phyloP scores from a whole-genome alignment of 2,113 vertebrate species.

The Chaetura pelagica region DNA sequence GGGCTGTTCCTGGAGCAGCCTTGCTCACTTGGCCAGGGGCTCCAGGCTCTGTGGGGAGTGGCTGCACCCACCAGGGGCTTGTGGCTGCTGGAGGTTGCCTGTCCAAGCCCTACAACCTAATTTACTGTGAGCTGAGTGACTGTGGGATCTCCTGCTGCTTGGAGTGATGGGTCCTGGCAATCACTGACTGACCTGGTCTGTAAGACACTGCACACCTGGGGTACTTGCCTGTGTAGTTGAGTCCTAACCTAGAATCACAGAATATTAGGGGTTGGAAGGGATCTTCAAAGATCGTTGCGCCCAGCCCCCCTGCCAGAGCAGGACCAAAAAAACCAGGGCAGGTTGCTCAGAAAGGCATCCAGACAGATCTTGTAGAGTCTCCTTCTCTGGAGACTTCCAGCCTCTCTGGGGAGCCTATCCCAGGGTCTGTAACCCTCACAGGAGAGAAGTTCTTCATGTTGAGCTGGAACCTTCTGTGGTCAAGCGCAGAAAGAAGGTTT shows the following conservation, averaged over 20 bases:
- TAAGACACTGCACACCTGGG: background rate
- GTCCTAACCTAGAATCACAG: background rate
- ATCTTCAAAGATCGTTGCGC: too few species aligned
- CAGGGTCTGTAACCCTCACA: too few species aligned
- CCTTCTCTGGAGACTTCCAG: too few species aligned
- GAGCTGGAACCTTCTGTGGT: too few species aligned
- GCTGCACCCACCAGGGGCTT: background rate
- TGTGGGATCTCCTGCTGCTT: constrained; percentile 45
- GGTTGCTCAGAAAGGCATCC: too few species aligned
- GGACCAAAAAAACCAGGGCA: too few species aligned
- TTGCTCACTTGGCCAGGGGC: background rate
- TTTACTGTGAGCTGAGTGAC: background rate
- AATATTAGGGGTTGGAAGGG: too few species aligned
- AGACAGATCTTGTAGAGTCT: too few species aligned
- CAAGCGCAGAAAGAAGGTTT: background rate
- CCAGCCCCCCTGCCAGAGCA: too few species aligned
- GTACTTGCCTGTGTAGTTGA: background rate
- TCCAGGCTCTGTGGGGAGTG: background rate
- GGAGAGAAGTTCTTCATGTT: too few species aligned
- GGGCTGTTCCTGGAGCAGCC: background rate
- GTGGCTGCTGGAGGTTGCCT: background rate
- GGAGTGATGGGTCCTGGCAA: constrained; percentile 36
- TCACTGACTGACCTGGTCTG: background rate
- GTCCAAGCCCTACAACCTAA: background rate
- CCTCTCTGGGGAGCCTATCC: too few species aligned